These are phyloP conservation scores for Triops cancriformis DNA, from an alignment of 1,140 invertebrate genomes.

Conservation along the genomic window DNA sequence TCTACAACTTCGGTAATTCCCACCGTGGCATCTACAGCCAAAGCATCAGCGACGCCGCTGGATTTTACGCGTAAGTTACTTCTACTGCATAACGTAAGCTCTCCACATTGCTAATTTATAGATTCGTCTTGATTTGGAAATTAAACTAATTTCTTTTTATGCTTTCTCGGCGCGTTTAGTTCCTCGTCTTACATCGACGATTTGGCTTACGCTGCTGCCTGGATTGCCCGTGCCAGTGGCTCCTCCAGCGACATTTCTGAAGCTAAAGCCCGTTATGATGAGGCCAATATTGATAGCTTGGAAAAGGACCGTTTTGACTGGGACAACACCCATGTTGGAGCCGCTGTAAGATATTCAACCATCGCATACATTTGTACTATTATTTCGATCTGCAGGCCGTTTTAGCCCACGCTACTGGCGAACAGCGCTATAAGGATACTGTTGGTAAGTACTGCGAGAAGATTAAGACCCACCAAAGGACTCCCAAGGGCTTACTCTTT, in stretches of 20 bases:
- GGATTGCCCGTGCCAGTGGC: constrained; percentile 52
- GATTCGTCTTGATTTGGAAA: no score
- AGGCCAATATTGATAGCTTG: constrained; percentile 42
- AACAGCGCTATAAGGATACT: constrained; percentile 42
- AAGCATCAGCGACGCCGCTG: constrained; percentile 45
- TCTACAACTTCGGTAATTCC: constrained; percentile 52
- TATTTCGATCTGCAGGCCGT: constrained; percentile 39
- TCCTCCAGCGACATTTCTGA: constrained; percentile 46
- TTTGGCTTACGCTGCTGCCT: constrained; percentile 52
- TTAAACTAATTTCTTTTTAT: no score
- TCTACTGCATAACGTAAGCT: background rate
- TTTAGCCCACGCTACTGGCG: constrained; percentile 40
- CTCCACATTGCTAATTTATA: background rate
- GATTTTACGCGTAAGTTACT: constrained; percentile 41
- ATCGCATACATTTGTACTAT: no score
- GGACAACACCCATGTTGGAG: constrained; percentile 51
- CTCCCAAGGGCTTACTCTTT: constrained; percentile 49
- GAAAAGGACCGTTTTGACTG: constrained; percentile 44
- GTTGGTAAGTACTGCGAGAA: constrained; percentile 47
- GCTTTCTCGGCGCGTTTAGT: constrained; percentile 37
- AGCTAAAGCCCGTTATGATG: constrained; percentile 45
- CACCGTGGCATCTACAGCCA: constrained; percentile 50
- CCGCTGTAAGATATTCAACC: constrained; percentile 41
- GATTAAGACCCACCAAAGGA: constrained; percentile 42
- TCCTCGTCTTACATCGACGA: constrained; percentile 53